Evolutionary conservation across 2,113 vertebrate species (phyloP).

Genomic region (Hyperopisus bebe): DNA sequence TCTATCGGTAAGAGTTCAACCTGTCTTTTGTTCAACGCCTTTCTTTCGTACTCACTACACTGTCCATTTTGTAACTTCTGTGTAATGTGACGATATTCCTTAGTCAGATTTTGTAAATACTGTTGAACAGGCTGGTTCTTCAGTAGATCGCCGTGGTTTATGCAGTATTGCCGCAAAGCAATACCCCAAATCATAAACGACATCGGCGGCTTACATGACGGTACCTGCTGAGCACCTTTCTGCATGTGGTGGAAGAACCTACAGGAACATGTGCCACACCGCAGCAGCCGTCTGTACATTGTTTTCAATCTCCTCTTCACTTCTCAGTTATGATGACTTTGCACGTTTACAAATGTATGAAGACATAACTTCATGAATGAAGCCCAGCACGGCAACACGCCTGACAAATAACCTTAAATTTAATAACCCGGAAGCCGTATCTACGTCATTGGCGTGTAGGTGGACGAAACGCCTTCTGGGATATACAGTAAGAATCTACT

Average conservation of each 20-base stretch:
- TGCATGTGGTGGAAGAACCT: background rate
- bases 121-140: constrained; percentile 54
- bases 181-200: background rate
- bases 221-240: background rate
- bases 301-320: background rate
- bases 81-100: constrained; percentile 53
- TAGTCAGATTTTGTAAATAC: constrained; percentile 53
- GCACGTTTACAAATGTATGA: background rate
- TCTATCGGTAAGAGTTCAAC: constrained; percentile 52
- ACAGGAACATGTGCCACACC: background rate
- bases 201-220: background rate
- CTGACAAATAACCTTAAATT: background rate
- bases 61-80: constrained; percentile 39
- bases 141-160: constrained; percentile 47
- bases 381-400: background rate
- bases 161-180: constrained; percentile 34
- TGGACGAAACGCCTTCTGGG: background rate
- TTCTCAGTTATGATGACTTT: background rate
- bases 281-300: background rate
- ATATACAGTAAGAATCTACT: background rate
- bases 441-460: background rate
- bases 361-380: background rate
- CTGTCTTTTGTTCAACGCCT: constrained; percentile 44
- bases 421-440: background rate
- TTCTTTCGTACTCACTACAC: constrained; percentile 47